Conservation (phyloP, 2,888 invertebrate species). For the Drosophila suboccidentalis region DNA sequence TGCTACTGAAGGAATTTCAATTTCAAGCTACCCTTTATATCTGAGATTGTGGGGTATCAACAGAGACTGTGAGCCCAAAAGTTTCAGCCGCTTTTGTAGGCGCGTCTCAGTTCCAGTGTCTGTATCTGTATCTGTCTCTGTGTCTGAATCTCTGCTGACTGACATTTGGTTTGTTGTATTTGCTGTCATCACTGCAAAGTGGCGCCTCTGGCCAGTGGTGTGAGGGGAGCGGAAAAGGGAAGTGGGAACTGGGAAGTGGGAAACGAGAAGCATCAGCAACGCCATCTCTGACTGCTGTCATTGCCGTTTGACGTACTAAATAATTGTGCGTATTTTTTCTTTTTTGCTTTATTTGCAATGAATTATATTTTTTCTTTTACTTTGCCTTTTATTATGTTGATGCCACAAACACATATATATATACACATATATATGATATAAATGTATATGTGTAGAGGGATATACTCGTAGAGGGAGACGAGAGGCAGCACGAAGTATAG, state of each 20-base stretch:
- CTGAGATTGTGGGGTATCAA: neutral
- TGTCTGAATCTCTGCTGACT: conserved; percentile 46
- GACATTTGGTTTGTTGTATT: conserved; percentile 66
- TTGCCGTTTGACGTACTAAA: conserved; percentile 66
- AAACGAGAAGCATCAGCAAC: conserved; percentile 27
- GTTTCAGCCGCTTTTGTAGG: conserved; percentile 63
- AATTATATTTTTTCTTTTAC: conserved; percentile 63
- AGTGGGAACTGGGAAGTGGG: neutral
- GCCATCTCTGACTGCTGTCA: conserved; percentile 46
- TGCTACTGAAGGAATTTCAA: neutral
- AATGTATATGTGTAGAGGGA: conserved; percentile 18
- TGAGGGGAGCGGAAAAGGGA: neutral
- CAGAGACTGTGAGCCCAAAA: conserved; percentile 41
- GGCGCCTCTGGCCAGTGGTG: conserved; percentile 8
- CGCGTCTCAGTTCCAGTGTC: conserved; percentile 45
- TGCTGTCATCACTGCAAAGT: conserved; percentile 4
- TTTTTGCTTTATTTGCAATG: conserved; percentile 70
- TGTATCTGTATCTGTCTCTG: conserved; percentile 16
- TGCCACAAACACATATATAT: conserved; percentile 13
- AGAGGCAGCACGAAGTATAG: conserved; percentile 49
- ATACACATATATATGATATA: conserved; percentile 24
- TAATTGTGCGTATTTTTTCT: conserved; percentile 60
- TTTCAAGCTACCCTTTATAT: neutral
- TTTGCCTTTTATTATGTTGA: conserved; percentile 12
- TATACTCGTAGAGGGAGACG: neutral